These are phyloP conservation scores for Andrena bucephala DNA, from an alignment of 2,888 invertebrate species.

Conservation along the genomic window DNA sequence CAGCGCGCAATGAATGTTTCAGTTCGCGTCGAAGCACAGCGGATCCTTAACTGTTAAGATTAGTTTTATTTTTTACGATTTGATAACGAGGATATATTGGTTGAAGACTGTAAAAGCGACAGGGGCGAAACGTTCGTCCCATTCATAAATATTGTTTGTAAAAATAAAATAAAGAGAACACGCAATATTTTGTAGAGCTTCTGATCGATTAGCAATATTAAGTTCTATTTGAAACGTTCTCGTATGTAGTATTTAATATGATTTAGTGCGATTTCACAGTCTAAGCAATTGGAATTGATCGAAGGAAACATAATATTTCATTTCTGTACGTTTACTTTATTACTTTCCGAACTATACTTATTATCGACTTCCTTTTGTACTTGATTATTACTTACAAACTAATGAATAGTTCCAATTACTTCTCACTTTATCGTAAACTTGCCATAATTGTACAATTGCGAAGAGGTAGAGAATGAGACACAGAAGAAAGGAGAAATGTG, in stretches of 20 bases:
- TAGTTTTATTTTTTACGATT: slow-evolving; percentile 59
- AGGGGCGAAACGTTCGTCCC: slow-evolving; percentile 39
- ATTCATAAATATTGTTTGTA: slow-evolving; percentile 50
- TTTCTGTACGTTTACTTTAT: slow-evolving; percentile 50
- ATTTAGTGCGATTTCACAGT: slow-evolving; percentile 40
- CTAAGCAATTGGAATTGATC: slow-evolving; percentile 64
- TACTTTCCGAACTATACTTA: slow-evolving; percentile 57
- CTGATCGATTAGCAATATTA: slow-evolving; percentile 42
- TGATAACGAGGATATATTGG: slow-evolving; percentile 51
- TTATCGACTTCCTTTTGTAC: slow-evolving; percentile 32
- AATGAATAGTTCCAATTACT: slow-evolving; percentile 57
- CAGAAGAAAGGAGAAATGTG: slow-evolving; percentile 68
- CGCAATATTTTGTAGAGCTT: slow-evolving; percentile 45
- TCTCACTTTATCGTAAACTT: slow-evolving; percentile 49
- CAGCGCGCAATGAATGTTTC: slow-evolving; percentile 62
- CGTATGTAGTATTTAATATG: slow-evolving; percentile 37
- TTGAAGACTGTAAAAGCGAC: slow-evolving; percentile 58
- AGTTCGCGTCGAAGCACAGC: slow-evolving; percentile 64
- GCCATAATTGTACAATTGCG: slow-evolving; percentile 49
- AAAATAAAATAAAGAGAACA: slow-evolving; percentile 22
- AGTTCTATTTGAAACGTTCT: slow-evolving; percentile 25
- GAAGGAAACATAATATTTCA: slow-evolving; percentile 31
- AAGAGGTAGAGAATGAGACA: slow-evolving; percentile 33
- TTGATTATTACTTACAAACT: slow-evolving; percentile 53
- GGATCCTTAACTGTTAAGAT: slow-evolving; percentile 63